Percentiles rank a stretch among this genome's conserved stretches.
Evolutionary conservation across 2,888 invertebrate genomes (phyloP).

Genomic region (Microplitis deprimator): DNA sequence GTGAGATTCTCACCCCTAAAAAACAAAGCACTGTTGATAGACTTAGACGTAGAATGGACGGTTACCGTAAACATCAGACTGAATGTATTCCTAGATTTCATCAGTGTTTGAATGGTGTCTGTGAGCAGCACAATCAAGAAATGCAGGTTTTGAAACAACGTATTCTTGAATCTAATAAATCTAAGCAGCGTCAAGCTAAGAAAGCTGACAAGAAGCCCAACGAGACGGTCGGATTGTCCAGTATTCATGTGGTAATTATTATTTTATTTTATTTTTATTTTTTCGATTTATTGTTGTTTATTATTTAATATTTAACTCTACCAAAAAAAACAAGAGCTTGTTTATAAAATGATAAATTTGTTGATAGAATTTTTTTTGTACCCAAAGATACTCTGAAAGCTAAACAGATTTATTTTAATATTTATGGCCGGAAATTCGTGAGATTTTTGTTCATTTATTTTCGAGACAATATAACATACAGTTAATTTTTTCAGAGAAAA

Average conservation of each 20-base stretch:
- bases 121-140: slow-evolving; percentile 93
- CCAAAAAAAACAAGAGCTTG: neutral
- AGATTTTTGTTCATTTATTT: neutral
- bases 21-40: slow-evolving; percentile 90
- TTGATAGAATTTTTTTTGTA: neutral
- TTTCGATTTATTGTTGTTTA: slow-evolving; percentile 17
- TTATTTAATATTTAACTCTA: neutral
- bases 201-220: slow-evolving; percentile 83
- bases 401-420: neutral
- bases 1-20: slow-evolving; percentile 84
- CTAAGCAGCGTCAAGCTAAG: slow-evolving; percentile 83
- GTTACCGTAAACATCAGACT: slow-evolving; percentile 87
- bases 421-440: neutral
- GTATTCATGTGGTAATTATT: slow-evolving; percentile 69
- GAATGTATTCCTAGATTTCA: slow-evolving; percentile 91
- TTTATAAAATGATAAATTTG: neutral
- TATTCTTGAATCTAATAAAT: slow-evolving; percentile 87
- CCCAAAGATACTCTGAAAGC: neutral
- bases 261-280: slow-evolving; percentile 9
- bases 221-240: slow-evolving; percentile 74
- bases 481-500: too few species aligned
- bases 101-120: slow-evolving; percentile 87
- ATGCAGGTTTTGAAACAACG: slow-evolving; percentile 90
- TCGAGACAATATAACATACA: too few species aligned
- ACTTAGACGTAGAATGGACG: slow-evolving; percentile 86